phyloP scores from a whole-genome alignment of 2,888 invertebrate species.

The Nemotelus pantherinus region DNA sequence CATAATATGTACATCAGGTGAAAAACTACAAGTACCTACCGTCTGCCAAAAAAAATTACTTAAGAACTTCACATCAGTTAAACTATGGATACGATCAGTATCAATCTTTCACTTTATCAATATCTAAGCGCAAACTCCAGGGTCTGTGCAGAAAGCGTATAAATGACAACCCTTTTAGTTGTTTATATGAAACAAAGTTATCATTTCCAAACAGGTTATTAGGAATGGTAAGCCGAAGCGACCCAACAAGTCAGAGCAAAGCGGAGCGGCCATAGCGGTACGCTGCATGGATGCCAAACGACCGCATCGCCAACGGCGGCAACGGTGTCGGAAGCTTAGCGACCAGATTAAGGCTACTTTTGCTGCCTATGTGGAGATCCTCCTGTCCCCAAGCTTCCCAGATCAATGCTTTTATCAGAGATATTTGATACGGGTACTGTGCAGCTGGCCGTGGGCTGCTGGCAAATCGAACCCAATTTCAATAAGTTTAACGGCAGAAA shows the following conservation, averaged over 20 bases:
- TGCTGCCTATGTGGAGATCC: background rate
- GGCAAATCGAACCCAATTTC: too few relatives aligned
- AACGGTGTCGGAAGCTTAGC: background rate
- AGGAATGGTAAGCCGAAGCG: slow-evolving; percentile 1
- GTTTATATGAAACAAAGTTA: slow-evolving; percentile 22
- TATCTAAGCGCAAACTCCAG: too few relatives aligned
- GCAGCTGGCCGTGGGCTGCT: too few relatives aligned
- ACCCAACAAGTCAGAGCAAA: slow-evolving; percentile 12
- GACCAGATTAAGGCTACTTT: background rate
- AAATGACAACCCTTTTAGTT: background rate
- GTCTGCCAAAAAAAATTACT: too few relatives aligned
- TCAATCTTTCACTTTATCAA: too few relatives aligned
- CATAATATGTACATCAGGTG: too few relatives aligned
- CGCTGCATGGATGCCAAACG: background rate
- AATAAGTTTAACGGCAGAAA: too few relatives aligned
- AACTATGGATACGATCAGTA: too few relatives aligned
- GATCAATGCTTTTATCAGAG: background rate
- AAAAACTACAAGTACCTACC: too few relatives aligned
- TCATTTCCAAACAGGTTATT: slow-evolving; percentile 11
- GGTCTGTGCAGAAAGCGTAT: too few relatives aligned
- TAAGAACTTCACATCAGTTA: too few relatives aligned
- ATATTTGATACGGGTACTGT: background rate
- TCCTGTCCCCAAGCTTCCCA: background rate
- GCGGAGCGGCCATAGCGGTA: background rate
- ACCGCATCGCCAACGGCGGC: background rate